phyloP scores from a whole-genome alignment of 2,797 vertebrate genomes.

The Clamator glandarius region DNA sequence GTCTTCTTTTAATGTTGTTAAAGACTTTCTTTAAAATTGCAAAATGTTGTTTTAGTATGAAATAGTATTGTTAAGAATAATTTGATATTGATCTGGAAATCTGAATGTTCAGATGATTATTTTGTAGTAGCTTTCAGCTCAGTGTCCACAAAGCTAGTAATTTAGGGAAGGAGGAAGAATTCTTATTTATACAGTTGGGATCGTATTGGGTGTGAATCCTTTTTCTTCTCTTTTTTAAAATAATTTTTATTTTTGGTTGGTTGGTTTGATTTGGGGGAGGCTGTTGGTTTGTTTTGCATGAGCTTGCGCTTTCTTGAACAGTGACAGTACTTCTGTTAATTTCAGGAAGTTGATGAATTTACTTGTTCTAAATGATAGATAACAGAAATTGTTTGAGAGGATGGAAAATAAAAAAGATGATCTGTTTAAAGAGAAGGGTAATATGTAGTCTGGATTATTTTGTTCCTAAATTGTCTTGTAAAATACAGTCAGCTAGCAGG shows the following conservation, averaged over 20 bases:
- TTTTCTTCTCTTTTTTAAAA: no score
- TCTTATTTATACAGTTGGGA: neutral
- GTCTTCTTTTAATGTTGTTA: constrained; percentile 9
- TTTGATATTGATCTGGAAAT: constrained; percentile 9
- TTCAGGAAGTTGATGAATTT: neutral
- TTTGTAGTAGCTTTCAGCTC: neutral
- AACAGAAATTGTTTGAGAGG: neutral
- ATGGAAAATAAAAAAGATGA: neutral
- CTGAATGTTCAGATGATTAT: neutral
- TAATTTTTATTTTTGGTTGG: neutral
- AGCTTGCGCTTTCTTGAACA: neutral
- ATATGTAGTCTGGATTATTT: neutral
- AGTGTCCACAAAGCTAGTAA: neutral
- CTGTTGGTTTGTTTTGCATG: neutral
- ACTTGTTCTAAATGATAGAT: neutral
- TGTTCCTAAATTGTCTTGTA: neutral
- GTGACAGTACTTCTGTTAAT: neutral
- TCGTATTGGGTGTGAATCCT: neutral
- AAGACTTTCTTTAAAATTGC: constrained; percentile 33
- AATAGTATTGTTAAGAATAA: constrained; percentile 18
- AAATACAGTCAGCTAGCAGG: neutral
- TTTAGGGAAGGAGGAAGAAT: neutral
- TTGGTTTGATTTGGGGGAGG: neutral
- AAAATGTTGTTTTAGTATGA: neutral
- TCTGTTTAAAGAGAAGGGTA: neutral